Conservation (phyloP, 92 coral and sea anemone genomes). For the Porites lobata region DNA sequence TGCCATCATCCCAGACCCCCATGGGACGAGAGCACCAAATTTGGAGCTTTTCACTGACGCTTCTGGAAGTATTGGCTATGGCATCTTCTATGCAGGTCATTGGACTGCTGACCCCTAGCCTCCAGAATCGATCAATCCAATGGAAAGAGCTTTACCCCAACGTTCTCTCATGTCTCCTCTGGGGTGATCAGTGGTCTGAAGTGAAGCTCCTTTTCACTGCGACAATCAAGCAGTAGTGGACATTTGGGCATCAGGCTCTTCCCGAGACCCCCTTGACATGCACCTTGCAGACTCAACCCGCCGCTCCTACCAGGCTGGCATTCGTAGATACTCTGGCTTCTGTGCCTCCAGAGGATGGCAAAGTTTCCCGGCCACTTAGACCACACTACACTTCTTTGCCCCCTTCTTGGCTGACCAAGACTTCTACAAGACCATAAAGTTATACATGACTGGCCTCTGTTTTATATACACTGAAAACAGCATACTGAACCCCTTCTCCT, state of each 20-base stretch:
- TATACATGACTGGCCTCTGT: background rate
- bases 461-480: background rate
- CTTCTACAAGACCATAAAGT: background rate
- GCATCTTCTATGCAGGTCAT: background rate
- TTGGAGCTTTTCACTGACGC: conserved; percentile 22
- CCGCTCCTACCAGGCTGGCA: background rate
- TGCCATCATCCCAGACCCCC: background rate
- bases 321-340: background rate
- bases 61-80: conserved; percentile 8
- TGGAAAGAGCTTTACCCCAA: conserved; percentile 40
- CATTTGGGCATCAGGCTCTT: conserved; percentile 14
- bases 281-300: conserved; percentile 12
- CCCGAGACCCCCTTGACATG: conserved; percentile 17
- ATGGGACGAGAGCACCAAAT: background rate
- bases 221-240: too few relatives aligned
- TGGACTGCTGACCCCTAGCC: conserved; percentile 4
- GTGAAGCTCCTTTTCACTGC: conserved; percentile 27
- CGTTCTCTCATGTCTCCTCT: conserved; percentile 22
- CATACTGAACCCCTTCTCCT: background rate
- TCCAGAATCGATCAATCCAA: conserved; percentile 6
- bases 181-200: conserved; percentile 18
- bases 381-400: background rate
- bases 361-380: background rate
- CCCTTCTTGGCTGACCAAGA: background rate
- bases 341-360: background rate